These are phyloP conservation scores for Charina bottae DNA, from an alignment of 2,113 vertebrate genomes.

Conservation along the genomic window DNA sequence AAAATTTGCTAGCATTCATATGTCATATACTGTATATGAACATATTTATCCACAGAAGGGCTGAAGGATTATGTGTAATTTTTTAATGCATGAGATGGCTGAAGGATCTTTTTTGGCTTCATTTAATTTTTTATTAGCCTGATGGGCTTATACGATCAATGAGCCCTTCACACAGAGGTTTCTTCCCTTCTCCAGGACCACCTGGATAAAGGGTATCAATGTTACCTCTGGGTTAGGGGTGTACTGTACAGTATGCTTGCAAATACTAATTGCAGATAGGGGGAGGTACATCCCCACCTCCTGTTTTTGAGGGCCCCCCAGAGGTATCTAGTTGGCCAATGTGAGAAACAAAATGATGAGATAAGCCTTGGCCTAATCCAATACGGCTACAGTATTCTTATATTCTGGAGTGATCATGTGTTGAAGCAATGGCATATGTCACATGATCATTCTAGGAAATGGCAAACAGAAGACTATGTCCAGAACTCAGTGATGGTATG, in stretches of 20 bases:
- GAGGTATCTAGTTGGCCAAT: background rate
- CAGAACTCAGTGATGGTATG: background rate
- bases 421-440: background rate
- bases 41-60: background rate
- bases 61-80: background rate
- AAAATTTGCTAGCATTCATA: background rate
- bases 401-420: background rate
- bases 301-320: too few relatives aligned
- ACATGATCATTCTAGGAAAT: background rate
- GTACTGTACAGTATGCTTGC: background rate
- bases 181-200: background rate
- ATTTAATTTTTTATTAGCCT: background rate
- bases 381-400: background rate
- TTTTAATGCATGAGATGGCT: background rate
- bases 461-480: background rate
- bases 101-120: background rate
- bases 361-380: background rate
- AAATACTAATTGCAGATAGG: background rate
- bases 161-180: background rate
- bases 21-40: background rate
- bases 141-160: background rate
- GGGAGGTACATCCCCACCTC: too few relatives aligned
- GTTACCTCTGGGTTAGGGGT: background rate
- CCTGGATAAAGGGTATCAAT: background rate
- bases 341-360: background rate